phyloP scores from a whole-genome alignment of 2,888 invertebrate species.

The Tridacna crocea region DNA sequence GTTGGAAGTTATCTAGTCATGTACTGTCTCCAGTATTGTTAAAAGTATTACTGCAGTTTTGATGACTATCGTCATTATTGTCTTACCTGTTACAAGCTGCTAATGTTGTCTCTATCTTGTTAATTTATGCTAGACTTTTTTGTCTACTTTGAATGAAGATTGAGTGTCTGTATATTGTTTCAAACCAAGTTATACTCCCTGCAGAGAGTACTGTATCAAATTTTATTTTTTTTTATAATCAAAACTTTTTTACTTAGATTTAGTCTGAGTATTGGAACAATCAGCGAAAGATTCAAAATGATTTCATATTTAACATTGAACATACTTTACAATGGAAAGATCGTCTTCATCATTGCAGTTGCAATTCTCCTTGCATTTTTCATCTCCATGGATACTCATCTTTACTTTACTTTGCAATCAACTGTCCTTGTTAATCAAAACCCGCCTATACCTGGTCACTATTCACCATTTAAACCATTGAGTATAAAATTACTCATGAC shows the following conservation, averaged over 20 bases:
- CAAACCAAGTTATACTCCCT: no score
- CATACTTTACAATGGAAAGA: conserved; percentile 47
- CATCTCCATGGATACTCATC: conserved; percentile 68
- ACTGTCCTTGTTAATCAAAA: conserved; percentile 50
- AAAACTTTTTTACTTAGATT: no score
- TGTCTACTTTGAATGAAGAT: no score
- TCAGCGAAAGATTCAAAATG: neutral
- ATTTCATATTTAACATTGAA: conserved; percentile 51
- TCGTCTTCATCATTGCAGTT: conserved; percentile 43
- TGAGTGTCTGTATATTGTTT: no score
- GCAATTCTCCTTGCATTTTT: conserved; percentile 56
- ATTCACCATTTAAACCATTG: conserved; percentile 84
- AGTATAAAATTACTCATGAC: conserved; percentile 93
- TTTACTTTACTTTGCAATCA: conserved; percentile 65
- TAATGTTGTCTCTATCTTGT: no score
- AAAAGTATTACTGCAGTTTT: no score
- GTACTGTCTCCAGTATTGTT: neutral
- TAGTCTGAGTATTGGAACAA: no score
- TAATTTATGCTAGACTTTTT: no score
- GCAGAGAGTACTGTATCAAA: no score
- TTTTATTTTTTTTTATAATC: no score
- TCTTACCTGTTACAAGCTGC: no score
- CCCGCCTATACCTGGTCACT: conserved; percentile 39
- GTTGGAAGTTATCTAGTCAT: neutral
- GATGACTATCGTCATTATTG: no score